phyloP scores from a whole-genome alignment of 2,113 vertebrate species.

The Xenopus laevis region DNA sequence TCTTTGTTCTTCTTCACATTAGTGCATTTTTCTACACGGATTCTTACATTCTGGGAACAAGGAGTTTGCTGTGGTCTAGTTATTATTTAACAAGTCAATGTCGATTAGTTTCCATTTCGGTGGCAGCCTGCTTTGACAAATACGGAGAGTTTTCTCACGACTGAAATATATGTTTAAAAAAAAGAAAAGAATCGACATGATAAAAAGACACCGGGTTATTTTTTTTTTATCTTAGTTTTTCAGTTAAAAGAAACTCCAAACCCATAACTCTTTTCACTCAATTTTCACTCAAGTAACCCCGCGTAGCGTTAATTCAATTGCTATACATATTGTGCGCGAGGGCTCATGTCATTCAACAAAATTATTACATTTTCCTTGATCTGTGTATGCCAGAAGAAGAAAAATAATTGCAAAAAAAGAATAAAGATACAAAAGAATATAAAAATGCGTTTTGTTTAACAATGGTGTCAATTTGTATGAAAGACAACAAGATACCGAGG shows the following conservation, averaged over 20 bases:
- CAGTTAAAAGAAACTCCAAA: constrained; percentile 7
- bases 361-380: constrained; percentile 15
- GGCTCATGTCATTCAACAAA: neutral
- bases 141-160: constrained; percentile 37
- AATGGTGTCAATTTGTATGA: constrained; percentile 1
- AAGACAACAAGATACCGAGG: neutral
- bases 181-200: neutral
- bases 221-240: neutral
- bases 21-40: constrained; percentile 12
- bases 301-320: neutral
- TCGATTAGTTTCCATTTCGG: constrained; percentile 42
- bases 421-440: neutral
- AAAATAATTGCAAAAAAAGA: constrained; percentile 11
- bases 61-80: constrained; percentile 28
- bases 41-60: constrained; percentile 40
- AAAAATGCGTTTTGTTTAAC: constrained; percentile 14
- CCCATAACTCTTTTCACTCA: neutral
- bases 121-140: constrained; percentile 33
- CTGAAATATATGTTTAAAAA: constrained; percentile 4
- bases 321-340: neutral
- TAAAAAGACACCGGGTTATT: neutral
- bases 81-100: constrained; percentile 45
- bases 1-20: constrained; percentile 11
- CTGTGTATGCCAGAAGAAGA: constrained; percentile 1
- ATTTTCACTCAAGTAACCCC: no score